Evolutionary conservation across 2,888 invertebrate genomes (phyloP), one percentile per base, ranked within the genome.

Genomic region (Dolichopus griseipennis): DNA sequence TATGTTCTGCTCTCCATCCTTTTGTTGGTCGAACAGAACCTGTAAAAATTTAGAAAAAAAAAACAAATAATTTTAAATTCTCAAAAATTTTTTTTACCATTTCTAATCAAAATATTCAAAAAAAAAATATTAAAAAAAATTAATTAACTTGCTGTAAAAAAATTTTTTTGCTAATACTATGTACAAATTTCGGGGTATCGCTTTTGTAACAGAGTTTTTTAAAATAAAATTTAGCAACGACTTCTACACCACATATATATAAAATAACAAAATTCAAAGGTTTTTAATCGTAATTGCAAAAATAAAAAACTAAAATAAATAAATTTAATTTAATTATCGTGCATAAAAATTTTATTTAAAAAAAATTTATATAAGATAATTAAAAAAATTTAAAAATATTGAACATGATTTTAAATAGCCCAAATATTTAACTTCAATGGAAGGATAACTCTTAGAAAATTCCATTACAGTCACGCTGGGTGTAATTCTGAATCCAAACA

Each of bases 1-100:
- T 93, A 82, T 93, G 93, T 76, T 93, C 94, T 9, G 92, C 92
- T 71, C 91, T 84, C 92, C 92, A 93, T 72, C 92, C 92, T 81
- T 90, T 91, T 62, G 89, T 87, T 66, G 88, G 88, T 68, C 91
- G 85, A 69, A 92, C 87, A 22, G 81, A 82, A 69, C 81, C 81
- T 82, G 75, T 67, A 77, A 76, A 63, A 67, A 61, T 7, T 21
- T 6, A 7, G 18, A 52, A 52, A 12, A 9, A 43, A 43, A 43
- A 9, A 15, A 15, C 43, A 43, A 52, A 52, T 52, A 18, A 5
- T 52, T 52, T 12, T 43, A 43, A 15, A 43, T 10, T 8, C 15
- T 52, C 27, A 27, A 27, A 27, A 27, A 27, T 27, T 27, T 27
- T 27, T 27, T 27, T 27, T 27, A 27, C 5, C 27, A 27, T 27